phyloP scores from a whole-genome alignment of 2,113 vertebrate species.

The Cinclus cinclus region DNA sequence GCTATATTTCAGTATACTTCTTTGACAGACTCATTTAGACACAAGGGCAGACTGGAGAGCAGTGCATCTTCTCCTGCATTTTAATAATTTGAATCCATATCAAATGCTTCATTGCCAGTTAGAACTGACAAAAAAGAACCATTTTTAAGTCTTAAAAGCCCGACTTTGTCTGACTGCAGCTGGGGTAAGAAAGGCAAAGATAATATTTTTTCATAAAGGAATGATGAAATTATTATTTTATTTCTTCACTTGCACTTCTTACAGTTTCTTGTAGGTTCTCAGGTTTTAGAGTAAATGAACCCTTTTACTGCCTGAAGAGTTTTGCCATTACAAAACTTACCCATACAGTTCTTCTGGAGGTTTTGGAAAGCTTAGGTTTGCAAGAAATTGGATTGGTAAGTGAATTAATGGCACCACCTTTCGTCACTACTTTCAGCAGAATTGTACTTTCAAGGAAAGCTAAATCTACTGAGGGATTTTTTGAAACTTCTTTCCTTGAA shows the following conservation, averaged over 20 bases:
- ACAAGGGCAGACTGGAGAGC: background rate
- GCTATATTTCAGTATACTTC: slow-evolving; percentile 24
- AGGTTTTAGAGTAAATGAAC: background rate
- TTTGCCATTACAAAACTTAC: background rate
- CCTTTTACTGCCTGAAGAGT: background rate
- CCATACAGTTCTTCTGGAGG: background rate
- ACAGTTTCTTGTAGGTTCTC: background rate
- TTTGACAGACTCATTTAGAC: slow-evolving; percentile 1
- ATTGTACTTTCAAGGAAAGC: background rate
- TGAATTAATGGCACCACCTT: background rate
- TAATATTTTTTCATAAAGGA: background rate
- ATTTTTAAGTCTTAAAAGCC: background rate
- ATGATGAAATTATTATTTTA: background rate
- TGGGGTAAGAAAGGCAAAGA: background rate
- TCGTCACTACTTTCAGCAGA: background rate
- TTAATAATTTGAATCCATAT: background rate
- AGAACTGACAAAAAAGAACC: background rate
- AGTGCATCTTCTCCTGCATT: background rate
- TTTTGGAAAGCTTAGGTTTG: background rate
- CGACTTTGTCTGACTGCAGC: background rate
- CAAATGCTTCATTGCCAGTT: background rate
- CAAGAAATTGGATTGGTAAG: background rate
- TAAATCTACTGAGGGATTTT: background rate
- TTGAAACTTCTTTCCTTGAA: background rate
- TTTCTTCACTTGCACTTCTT: background rate